phyloP scores from a whole-genome alignment of 23 tunicate species.

The Ascidia mentula region DNA sequence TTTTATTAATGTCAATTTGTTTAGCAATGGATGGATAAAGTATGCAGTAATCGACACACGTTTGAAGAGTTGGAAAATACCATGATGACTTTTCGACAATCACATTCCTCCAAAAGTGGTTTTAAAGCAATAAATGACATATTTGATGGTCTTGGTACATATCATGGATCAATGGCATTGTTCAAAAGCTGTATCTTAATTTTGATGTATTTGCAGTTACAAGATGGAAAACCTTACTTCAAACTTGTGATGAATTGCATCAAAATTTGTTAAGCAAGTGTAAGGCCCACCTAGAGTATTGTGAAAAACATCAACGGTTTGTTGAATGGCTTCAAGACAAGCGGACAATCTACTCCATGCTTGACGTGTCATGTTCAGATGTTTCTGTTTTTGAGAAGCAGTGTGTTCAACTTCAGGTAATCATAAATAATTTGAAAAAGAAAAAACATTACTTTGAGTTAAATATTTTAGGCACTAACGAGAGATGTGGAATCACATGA shows the following conservation, averaged over 20 bases:
- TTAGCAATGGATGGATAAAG: neutral
- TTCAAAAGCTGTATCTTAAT: neutral
- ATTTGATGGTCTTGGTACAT: neutral
- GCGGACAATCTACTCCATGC: conserved; percentile 31
- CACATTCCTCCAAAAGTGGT: neutral
- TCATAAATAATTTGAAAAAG: neutral
- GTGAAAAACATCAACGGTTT: conserved; percentile 17
- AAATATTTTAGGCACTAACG: conserved; percentile 21
- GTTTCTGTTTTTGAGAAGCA: conserved; percentile 24
- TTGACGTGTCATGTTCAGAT: conserved; percentile 29
- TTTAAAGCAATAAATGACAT: neutral
- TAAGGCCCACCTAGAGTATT: conserved; percentile 28
- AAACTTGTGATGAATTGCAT: conserved; percentile 17
- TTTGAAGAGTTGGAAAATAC: neutral
- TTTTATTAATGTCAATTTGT: neutral
- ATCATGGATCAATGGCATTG: neutral
- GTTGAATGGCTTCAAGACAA: conserved; percentile 60
- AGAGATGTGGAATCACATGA: conserved; percentile 34
- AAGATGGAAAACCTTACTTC: conserved; percentile 30
- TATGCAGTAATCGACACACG: neutral
- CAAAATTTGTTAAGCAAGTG: conserved; percentile 21
- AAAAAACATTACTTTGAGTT: neutral
- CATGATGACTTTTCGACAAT: neutral
- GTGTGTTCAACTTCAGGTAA: conserved; percentile 33
- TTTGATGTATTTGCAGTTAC: conserved; percentile 12